phyloP scores from a whole-genome alignment of 1,140 invertebrate species.

The Stratiolaelaps scimitus region DNA sequence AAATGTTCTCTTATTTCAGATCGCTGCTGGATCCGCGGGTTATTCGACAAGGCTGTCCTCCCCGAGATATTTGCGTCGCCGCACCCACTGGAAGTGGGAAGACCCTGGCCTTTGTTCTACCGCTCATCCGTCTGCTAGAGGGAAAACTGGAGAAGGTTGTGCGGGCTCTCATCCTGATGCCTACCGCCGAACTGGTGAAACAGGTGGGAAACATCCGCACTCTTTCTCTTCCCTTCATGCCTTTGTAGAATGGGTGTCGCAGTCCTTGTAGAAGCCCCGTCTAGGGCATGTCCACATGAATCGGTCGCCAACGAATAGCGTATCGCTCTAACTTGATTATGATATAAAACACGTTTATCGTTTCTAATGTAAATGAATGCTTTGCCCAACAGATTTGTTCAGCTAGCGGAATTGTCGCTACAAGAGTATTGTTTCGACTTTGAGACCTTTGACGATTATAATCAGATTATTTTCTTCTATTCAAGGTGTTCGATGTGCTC shows the following conservation, averaged over 20 bases:
- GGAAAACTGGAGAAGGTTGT: slow-evolving; percentile 48
- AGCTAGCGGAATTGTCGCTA: too few relatives aligned
- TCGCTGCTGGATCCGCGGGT: not conserved
- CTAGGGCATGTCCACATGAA: too few relatives aligned
- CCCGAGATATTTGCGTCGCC: slow-evolving; percentile 84
- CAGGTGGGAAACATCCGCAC: slow-evolving; percentile 51
- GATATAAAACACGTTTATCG: too few relatives aligned
- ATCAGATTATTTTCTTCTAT: not conserved
- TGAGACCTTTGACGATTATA: too few relatives aligned
- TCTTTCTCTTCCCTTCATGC: too few relatives aligned
- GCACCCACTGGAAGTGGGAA: slow-evolving; percentile 96
- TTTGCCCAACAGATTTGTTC: too few relatives aligned
- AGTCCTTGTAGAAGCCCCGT: too few relatives aligned
- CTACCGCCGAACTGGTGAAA: slow-evolving; percentile 74
- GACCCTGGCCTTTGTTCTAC: slow-evolving; percentile 83
- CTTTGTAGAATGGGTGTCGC: too few relatives aligned
- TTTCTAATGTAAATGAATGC: too few relatives aligned
- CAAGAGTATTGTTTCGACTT: too few relatives aligned
- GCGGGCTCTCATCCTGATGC: slow-evolving; percentile 71
- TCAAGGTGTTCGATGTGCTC: slow-evolving; percentile 54
- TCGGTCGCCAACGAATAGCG: too few relatives aligned
- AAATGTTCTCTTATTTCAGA: not conserved
- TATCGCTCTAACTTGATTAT: too few relatives aligned
- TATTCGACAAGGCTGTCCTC: slow-evolving; percentile 42
- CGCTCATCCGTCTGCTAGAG: slow-evolving; percentile 60